Evolutionary conservation across 2,113 vertebrate species (phyloP), one percentile per base, ranked within the genome.

Genomic region (Monopterus albus): DNA sequence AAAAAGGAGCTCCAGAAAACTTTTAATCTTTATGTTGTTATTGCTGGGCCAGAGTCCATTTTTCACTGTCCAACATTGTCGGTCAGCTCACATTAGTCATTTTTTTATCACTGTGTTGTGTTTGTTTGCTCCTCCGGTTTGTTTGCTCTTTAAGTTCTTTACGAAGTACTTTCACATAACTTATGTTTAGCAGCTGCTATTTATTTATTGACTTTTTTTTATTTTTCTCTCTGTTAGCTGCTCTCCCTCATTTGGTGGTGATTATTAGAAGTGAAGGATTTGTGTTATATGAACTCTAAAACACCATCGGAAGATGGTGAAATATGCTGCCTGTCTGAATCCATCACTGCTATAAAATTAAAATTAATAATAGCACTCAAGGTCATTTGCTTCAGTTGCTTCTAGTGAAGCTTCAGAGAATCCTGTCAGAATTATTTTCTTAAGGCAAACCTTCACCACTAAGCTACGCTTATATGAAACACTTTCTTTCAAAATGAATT

Each of bases 41-140:
- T 89, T 89, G 59, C 58, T 59, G n/a, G 3, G 66, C 67, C 58
- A 66, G 51, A 64, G 61, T 73, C 79, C 72, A 89, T 91, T 88
- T 88, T 83, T 91, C 85, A 87, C 79, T 78, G 79, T 81, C 82
- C 46, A 49, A 43, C 31, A 36, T 26, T 79, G 78, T 85, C 63
- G 81, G 80, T 87, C 84, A 81, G 78, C 61, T 75, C 64, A 52
- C 80, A 89, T 90, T 88, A 85, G 62, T 90, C 83, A 87, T 85
- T 76, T 85, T 73, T 87, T 91, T 91, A 88, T 91, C 87, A 79
- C 67, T 23, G 14, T n/a, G 26, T 39, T 70, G 23, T 72, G 21
- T 73, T 77, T 75, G 65, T 62, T 79, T 72, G 31, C 67, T 57
- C 33, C 50, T 58, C 25, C 57, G 47, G 56, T 66, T 72, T 72